Evolutionary conservation across 2,888 invertebrate species (phyloP), one percentile per base, ranked within the genome.

Genomic region (Heliconius erato): DNA sequence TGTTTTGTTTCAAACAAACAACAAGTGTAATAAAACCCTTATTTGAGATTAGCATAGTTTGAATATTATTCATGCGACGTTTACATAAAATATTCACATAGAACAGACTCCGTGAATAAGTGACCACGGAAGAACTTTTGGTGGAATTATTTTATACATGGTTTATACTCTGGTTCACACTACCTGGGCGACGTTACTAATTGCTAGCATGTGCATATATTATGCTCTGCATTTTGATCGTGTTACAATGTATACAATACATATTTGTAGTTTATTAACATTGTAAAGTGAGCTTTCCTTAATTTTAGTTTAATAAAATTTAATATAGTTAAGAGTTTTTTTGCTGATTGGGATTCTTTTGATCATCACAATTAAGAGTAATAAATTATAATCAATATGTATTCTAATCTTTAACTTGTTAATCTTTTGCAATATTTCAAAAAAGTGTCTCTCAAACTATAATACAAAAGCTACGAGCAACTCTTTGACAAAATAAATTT

Each of bases 51-150:
- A 74, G 49, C 80, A 49, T 54, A 74, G 74, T 74, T 80, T 67
- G 67, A 74, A 74, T 80, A 67, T 74, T 74, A 80, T 80, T 74
- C 74, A 74, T 80, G 72, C 74, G 69, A 74, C 65, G 67, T 74
- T 67, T 54, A 74, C 80, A 80, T 80, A 74, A 74, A 49, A 40
- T 67, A 80, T 80, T 74, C 74, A 80, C 65, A 74, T 72, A 44
- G 63, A 72, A 65, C 63, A 44, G 65, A 80, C 32, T 65, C 19
- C 2, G 74, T 63, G 49, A 74, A 65, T 69, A 26, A 79, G 14
- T 74, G 74, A 59, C 32, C 74, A 32, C 54, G 14, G 74, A 54
- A 1, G n/a, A 74, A 74, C 28, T 76, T 76, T 59, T n/a, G 76
- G 76, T n/a, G n/a, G 65, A 74, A 65, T 80, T 74, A 65, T 79